phyloP scores from a whole-genome alignment of 2,113 vertebrate species.

The Xiphophorus couchianus region DNA sequence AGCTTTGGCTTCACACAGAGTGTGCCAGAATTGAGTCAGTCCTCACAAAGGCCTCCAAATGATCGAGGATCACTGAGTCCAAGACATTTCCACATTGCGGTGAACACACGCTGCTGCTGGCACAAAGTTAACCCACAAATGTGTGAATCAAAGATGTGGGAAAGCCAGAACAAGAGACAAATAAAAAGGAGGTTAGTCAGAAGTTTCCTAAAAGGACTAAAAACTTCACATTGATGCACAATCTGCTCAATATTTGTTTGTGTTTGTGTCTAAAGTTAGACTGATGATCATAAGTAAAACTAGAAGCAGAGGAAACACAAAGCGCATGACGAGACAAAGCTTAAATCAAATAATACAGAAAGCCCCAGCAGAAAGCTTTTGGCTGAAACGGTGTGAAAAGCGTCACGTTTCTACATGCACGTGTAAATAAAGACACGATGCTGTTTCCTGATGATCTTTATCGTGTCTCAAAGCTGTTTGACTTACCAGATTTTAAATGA shows the following conservation, averaged over 20 bases:
- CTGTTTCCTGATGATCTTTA: background rate
- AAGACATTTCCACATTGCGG: constrained; percentile 30
- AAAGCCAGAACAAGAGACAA: constrained; percentile 18
- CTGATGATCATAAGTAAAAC: background rate
- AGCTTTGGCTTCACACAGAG: constrained; percentile 20
- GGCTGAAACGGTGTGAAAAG: background rate
- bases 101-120: constrained; percentile 14
- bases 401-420: background rate
- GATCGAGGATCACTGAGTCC: constrained; percentile 51
- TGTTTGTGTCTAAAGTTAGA: background rate
- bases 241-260: background rate
- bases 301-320: background rate
- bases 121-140: constrained; percentile 14
- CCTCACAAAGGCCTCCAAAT: constrained; percentile 54
- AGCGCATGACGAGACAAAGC: background rate
- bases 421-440: background rate
- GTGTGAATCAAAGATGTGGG: constrained; percentile 48
- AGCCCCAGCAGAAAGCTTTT: background rate
- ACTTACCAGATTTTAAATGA: background rate
- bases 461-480: background rate
- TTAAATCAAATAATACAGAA: background rate
- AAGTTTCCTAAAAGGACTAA: background rate
- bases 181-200: background rate
- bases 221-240: background rate
- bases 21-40: constrained; percentile 51